Evolutionary conservation across 2,888 invertebrate species (phyloP), one percentile per base, ranked within the genome.

Genomic region (Melieria omissa): DNA sequence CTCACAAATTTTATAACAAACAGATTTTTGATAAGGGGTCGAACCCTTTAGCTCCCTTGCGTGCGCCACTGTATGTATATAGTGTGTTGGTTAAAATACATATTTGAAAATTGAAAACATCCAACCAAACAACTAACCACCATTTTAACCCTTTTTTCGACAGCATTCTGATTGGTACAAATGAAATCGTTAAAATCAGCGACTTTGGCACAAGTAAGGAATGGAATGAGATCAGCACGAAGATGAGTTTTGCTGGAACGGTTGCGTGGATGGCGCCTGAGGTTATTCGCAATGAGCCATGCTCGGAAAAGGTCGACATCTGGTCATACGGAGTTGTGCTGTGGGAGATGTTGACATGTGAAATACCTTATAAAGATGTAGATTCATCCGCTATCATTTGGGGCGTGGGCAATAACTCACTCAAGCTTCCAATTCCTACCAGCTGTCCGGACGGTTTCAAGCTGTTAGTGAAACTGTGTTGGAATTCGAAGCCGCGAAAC

Each of bases 181-280:
- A 92, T 78, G 90, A 94, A 82, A 88, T 91, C 57, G 93, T 98
- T 7, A 99, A 99, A 88, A 99, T 99, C 73, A 97, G 97, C 80
- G 99, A 99, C 87, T 99, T 99, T 86, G 99, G 99, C 29, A 98
- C 98, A 0, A 94, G 96, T 80, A 91, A 96, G 71, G 95, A 96
- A 81, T 97, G 96, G 95, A 95, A 96, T 86, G 95, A 97, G 84
- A 95, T 94, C 55, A 97, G 96, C 85, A 95, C 96, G 58, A 93
- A 95, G 83, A 99, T 99, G 99, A 95, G 96, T 76, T 99, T 99
- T 87, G 97, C 97, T 3, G 99, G 99, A 55, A 99, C 99, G 0
- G 96, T 98, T 0, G 96, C 98, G 0, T 99, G 99, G 99, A 99
- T 99, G 99, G 98, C 99, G 0, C 99, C 99, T 0, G 99, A 99